These are phyloP conservation scores for Drosophila bifasciata DNA, from an alignment of 1,140 invertebrate species.

Conservation along the genomic window DNA sequence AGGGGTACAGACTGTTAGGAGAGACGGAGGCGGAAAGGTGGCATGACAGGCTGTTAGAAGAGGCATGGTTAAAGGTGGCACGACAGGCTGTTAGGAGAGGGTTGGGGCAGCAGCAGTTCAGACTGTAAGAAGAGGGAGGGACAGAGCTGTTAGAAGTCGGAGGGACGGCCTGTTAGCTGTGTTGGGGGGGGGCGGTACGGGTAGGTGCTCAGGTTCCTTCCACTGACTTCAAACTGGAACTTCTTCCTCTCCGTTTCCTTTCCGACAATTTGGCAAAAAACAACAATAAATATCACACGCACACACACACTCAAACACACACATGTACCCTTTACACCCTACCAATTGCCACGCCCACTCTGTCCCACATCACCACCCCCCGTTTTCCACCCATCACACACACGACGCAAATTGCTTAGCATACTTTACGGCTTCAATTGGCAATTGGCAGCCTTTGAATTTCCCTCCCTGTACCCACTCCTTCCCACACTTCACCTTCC, in stretches of 20 bases:
- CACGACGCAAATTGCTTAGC: constrained; percentile 74
- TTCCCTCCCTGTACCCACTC: constrained; percentile 36
- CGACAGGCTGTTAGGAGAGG: background rate
- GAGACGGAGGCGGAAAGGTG: background rate
- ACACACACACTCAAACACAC: constrained; percentile 24
- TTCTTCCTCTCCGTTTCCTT: background rate
- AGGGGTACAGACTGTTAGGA: background rate
- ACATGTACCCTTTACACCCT: background rate
- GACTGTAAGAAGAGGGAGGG: no score
- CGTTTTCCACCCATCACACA: constrained; percentile 12
- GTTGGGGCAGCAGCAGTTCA: no score
- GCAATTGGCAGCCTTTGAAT: constrained; percentile 81
- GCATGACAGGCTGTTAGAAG: background rate
- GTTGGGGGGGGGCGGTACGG: no score
- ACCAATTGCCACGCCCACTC: background rate
- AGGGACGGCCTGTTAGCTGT: background rate
- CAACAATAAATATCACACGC: constrained; percentile 67
- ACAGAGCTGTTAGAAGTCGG: background rate
- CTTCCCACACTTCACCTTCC: background rate
- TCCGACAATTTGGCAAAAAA: constrained; percentile 57
- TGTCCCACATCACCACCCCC: no score
- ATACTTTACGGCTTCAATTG: constrained; percentile 81
- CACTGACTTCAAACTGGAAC: background rate
- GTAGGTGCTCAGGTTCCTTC: background rate
- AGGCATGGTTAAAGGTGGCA: no score